A percentile compares a stretch with the other conserved stretches of the same genome.
Conservation (phyloP, 1,140 invertebrate species). For the Eumeta japonica region DNA sequence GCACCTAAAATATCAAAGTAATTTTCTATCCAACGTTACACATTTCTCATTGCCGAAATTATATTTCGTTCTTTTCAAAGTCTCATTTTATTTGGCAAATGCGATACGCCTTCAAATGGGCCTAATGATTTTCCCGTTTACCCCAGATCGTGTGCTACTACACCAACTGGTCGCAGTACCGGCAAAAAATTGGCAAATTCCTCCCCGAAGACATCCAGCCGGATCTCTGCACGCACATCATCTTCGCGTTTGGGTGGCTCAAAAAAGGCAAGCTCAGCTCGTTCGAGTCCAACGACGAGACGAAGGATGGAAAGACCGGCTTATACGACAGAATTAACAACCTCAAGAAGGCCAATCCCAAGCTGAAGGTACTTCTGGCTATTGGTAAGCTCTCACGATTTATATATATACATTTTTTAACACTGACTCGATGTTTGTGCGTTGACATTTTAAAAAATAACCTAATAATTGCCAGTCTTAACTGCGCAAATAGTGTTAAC, state of each 20-base stretch:
- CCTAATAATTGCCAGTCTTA: too few species aligned
- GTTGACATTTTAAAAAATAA: too few species aligned
- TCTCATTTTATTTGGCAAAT: too few species aligned
- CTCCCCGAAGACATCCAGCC: constrained; percentile 92
- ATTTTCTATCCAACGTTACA: too few species aligned
- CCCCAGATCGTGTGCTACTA: constrained; percentile 89
- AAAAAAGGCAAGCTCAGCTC: constrained; percentile 91
- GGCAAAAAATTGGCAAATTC: constrained; percentile 90
- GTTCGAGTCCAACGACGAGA: constrained; percentile 90
- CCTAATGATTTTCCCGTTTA: too few species aligned
- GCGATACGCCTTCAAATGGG: too few species aligned
- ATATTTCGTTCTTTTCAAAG: too few species aligned
- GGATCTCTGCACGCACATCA: constrained; percentile 92
- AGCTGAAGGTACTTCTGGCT: constrained; percentile 83
- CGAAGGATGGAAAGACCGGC: constrained; percentile 87
- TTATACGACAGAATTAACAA: constrained; percentile 82
- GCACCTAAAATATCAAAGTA: too few species aligned
- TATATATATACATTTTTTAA: too few species aligned
- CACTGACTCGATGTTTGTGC: too few species aligned
- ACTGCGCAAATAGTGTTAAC: too few species aligned
- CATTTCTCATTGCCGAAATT: too few species aligned
- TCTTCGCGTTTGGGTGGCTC: constrained; percentile 95
- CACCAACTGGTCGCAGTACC: constrained; percentile 96
- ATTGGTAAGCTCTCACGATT: constrained; percentile 79
- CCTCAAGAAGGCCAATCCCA: constrained; percentile 86